Evolutionary conservation across 2,113 vertebrate species (phyloP).

Genomic region (Vimba vimba): DNA sequence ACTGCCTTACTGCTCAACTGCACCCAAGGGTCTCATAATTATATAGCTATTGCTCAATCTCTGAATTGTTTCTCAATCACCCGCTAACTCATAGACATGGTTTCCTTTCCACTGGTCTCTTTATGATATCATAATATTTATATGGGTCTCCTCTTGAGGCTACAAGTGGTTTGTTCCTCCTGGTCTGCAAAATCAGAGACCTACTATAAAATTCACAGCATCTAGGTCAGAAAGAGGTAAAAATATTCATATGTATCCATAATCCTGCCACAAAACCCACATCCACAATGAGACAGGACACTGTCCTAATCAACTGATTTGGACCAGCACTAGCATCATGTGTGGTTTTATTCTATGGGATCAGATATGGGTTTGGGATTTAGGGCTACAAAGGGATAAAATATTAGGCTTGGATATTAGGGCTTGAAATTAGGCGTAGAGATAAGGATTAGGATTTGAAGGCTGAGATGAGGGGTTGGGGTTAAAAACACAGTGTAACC

Average conservation of each 20-base stretch:
- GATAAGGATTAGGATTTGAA: not conserved
- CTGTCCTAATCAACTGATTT: not conserved
- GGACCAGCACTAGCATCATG: not conserved
- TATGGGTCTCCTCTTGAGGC: not conserved
- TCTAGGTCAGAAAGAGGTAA: not conserved
- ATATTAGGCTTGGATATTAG: not conserved
- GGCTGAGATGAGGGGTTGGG: not conserved
- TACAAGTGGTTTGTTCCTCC: not conserved
- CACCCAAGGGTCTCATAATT: conserved; percentile 7
- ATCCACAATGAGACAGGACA: not conserved
- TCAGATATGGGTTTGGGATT: not conserved
- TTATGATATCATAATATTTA: not conserved
- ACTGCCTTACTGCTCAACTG: conserved; percentile 9
- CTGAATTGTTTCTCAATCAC: not conserved
- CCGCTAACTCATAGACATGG: not conserved
- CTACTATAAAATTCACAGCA: not conserved
- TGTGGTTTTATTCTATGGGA: not conserved
- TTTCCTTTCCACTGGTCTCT: not conserved
- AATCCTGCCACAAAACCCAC: not conserved
- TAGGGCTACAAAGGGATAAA: not conserved
- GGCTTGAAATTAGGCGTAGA: not conserved
- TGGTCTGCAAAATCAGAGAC: not conserved
- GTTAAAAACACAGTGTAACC: too few species aligned
- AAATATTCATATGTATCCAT: not conserved
- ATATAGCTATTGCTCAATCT: not conserved